These are phyloP conservation scores for Halesus radiatus DNA, from an alignment of 1,140 invertebrate genomes.

Conservation along the genomic window DNA sequence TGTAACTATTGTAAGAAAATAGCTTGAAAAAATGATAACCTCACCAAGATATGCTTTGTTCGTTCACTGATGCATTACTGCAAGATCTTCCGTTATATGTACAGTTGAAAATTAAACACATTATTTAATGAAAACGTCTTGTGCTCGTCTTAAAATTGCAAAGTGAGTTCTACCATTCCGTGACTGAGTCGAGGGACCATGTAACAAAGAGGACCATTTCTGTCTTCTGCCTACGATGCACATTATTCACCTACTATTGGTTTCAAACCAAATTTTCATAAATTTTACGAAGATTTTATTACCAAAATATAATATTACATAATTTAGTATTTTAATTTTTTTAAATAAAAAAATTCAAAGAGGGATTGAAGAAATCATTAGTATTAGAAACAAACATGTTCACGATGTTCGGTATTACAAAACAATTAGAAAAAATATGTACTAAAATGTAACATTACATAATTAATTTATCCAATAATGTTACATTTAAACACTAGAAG, in stretches of 20 bases:
- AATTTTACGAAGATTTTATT: slow-evolving; percentile 6
- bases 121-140: too few relatives aligned
- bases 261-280: slow-evolving; percentile 10
- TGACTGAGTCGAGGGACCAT: too few relatives aligned
- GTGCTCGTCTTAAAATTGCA: too few relatives aligned
- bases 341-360: neutral
- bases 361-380: slow-evolving; percentile 18
- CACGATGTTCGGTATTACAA: slow-evolving; percentile 15
- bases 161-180: too few relatives aligned
- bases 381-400: slow-evolving; percentile 26
- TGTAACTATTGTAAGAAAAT: too few relatives aligned
- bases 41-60: too few relatives aligned
- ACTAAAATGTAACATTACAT: slow-evolving; percentile 21
- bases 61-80: too few relatives aligned
- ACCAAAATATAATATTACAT: slow-evolving; percentile 32
- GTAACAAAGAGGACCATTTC: too few relatives aligned
- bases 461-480: slow-evolving; percentile 14
- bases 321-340: slow-evolving; percentile 1
- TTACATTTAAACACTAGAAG: slow-evolving; percentile 34
- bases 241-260: neutral
- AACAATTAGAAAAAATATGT: slow-evolving; percentile 23
- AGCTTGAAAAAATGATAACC: too few relatives aligned
- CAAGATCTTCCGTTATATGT: too few relatives aligned
- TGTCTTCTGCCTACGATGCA: too few relatives aligned
- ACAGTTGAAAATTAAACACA: too few relatives aligned